A percentile compares a stretch with the other conserved stretches of the same genome.
phyloP scores from a whole-genome alignment of 2,888 invertebrate genomes.

The Electrophaes corylata region DNA sequence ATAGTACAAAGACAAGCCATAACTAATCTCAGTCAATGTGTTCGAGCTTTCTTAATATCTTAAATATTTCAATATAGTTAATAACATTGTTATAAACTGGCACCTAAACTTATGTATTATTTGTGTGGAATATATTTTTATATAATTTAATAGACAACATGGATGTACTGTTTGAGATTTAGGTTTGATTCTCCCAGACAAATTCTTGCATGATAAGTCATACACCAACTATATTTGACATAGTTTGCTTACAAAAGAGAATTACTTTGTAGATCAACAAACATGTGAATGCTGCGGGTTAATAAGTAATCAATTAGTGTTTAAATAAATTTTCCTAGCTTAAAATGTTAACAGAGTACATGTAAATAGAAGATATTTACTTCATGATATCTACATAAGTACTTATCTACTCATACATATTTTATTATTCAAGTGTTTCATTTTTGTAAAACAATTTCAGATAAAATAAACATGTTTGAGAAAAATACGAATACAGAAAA shows the following conservation, averaged over 20 bases:
- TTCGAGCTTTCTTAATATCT: slow-evolving; percentile 1
- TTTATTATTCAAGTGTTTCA: not conserved
- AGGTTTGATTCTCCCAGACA: not conserved
- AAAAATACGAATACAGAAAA: slow-evolving; percentile 62
- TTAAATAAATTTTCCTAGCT: too few relatives aligned
- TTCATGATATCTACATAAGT: too few relatives aligned
- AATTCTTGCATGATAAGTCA: not conserved
- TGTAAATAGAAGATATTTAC: too few relatives aligned
- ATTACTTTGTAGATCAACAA: too few relatives aligned
- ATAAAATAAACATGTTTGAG: slow-evolving; percentile 81
- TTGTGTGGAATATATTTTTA: not conserved
- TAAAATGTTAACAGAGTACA: too few relatives aligned
- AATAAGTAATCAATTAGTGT: too few relatives aligned
- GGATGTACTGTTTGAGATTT: too few relatives aligned
- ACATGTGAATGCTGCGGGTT: too few relatives aligned
- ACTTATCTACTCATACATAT: too few relatives aligned
- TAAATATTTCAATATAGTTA: not conserved
- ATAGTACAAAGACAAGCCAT: slow-evolving; percentile 3
- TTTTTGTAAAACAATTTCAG: slow-evolving; percentile 52
- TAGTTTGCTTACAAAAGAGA: too few relatives aligned
- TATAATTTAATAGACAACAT: too few relatives aligned
- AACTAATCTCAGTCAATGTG: slow-evolving; percentile 7
- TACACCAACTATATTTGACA: too few relatives aligned
- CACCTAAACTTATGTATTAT: not conserved
- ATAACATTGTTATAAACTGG: not conserved